phyloP scores from a whole-genome alignment of 2,113 vertebrate genomes.

The Platysteira castanea region DNA sequence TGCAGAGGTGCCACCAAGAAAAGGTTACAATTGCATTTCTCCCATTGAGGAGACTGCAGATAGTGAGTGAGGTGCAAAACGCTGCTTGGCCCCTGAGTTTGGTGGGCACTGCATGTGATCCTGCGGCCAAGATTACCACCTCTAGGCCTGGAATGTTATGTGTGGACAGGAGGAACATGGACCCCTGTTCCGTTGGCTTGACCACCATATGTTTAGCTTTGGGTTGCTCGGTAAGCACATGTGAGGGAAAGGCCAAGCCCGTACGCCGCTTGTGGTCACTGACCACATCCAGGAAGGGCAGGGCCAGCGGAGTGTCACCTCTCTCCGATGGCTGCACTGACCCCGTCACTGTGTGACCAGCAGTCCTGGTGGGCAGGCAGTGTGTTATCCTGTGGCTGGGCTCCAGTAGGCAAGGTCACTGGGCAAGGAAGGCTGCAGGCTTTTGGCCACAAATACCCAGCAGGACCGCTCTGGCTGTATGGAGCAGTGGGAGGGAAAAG shows the following conservation, averaged over 20 bases:
- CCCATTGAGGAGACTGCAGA: background rate
- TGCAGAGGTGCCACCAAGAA: background rate
- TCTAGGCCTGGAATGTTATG: background rate
- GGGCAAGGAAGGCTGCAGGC: no score
- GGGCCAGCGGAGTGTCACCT: background rate
- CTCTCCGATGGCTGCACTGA: background rate
- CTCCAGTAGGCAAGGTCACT: accelerated
- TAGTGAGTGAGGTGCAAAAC: background rate
- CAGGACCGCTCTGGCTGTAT: background rate
- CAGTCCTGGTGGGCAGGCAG: accelerated
- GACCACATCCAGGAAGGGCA: no score
- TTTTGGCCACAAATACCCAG: accelerated
- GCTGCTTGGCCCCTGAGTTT: background rate
- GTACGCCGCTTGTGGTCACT: accelerated
- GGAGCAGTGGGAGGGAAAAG: background rate
- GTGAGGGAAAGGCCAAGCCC: background rate
- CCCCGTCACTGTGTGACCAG: background rate
- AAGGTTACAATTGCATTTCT: background rate
- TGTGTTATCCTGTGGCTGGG: accelerated
- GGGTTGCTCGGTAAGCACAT: background rate
- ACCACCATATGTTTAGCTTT: accelerated
- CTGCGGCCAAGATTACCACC: background rate
- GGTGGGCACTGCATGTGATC: background rate
- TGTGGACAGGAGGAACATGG: background rate
- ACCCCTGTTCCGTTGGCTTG: background rate